phyloP scores from a whole-genome alignment of 2,888 invertebrate species.

The Agonopterix subpropinquella region DNA sequence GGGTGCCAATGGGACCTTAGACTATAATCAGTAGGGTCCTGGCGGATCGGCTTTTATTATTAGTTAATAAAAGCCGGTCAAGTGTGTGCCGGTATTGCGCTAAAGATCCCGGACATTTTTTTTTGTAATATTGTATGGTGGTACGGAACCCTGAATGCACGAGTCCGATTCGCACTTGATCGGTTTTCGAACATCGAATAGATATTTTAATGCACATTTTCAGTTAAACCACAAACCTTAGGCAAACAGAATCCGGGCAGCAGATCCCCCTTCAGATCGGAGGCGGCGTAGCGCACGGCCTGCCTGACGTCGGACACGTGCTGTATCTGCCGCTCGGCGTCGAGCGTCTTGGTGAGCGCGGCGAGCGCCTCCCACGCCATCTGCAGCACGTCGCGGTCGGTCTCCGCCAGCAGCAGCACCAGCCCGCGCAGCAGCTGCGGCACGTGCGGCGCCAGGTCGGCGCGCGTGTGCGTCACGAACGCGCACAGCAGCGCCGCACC shows the following conservation, averaged over 20 bases:
- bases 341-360: slow-evolving; percentile 92
- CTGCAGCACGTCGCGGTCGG: slow-evolving; percentile 81
- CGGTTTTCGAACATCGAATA: no score
- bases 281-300: slow-evolving; percentile 92
- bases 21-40: no score
- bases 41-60: no score
- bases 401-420: slow-evolving; percentile 86
- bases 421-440: slow-evolving; percentile 92
- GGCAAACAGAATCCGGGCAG: slow-evolving; percentile 96
- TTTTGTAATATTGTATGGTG: no score
- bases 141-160: no score
- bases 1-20: no score
- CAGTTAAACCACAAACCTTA: slow-evolving; percentile 69
- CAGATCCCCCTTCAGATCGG: slow-evolving; percentile 87
- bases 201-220: no score
- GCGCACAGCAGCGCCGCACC: slow-evolving; percentile 92
- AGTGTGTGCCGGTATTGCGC: no score
- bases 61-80: no score
- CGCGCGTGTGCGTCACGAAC: slow-evolving; percentile 92
- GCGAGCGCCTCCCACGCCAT: slow-evolving; percentile 93
- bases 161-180: no score
- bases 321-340: slow-evolving; percentile 87
- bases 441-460: slow-evolving; percentile 91
- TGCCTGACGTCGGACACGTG: slow-evolving; percentile 94
- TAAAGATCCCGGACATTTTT: no score